A percentile compares a stretch with the other conserved stretches of the same genome.
Conservation (phyloP, 2,888 invertebrate species). For the Acanthopleura granulata region DNA sequence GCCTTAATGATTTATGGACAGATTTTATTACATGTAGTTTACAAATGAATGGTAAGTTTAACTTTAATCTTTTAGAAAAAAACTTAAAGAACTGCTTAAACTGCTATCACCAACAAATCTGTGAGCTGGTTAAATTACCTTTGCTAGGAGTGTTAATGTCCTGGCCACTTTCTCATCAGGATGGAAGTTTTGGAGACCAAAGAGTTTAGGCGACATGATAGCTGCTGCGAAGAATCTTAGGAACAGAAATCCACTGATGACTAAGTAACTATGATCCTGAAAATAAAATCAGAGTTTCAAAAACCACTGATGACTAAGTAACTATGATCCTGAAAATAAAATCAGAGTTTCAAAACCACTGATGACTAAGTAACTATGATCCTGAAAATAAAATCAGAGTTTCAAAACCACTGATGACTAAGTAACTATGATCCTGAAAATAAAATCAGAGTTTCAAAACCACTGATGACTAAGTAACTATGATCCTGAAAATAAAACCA, state of each 20-base stretch:
- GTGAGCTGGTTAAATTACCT: conserved; percentile 31
- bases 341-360: conserved; percentile 28
- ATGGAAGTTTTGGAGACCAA: conserved; percentile 44
- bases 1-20: too few species aligned
- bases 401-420: not conserved
- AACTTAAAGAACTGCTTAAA: too few species aligned
- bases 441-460: not conserved
- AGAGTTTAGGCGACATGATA: conserved; percentile 52
- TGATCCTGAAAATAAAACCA: conserved; percentile 26
- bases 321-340: conserved; percentile 28
- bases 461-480: not conserved
- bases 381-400: conserved; percentile 16
- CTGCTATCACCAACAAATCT: too few species aligned
- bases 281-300: not conserved
- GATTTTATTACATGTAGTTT: too few species aligned
- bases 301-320: conserved; percentile 45
- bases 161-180: conserved; percentile 45
- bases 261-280: conserved; percentile 44
- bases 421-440: conserved; percentile 25
- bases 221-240: conserved; percentile 53
- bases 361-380: conserved; percentile 44
- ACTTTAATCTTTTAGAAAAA: too few species aligned
- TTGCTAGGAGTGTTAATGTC: conserved; percentile 50
- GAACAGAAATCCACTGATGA: conserved; percentile 51
- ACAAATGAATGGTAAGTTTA: too few species aligned